phyloP scores from a whole-genome alignment of 2,888 invertebrate species.

The Pyrochroa serraticornis region DNA sequence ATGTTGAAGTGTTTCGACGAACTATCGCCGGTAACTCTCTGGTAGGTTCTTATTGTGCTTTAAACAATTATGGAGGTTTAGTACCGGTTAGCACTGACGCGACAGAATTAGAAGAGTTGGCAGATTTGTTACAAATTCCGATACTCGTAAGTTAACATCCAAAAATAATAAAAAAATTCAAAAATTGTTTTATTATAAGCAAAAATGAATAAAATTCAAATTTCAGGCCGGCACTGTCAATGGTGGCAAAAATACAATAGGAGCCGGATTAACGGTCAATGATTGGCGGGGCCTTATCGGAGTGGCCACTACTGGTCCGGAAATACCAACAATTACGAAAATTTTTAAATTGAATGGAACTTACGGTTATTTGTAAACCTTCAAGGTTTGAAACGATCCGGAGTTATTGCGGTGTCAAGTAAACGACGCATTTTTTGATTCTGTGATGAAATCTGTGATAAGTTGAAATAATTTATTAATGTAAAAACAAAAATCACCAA shows the following conservation, averaged over 20 bases:
- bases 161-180: neutral
- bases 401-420: no score
- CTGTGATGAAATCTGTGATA: no score
- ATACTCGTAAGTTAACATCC: constrained; percentile 70
- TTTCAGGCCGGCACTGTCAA: constrained; percentile 92
- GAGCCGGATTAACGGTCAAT: constrained; percentile 94
- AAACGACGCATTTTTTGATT: no score
- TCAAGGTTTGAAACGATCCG: no score
- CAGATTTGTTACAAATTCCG: constrained; percentile 94
- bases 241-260: constrained; percentile 93
- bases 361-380: no score
- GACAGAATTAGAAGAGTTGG: constrained; percentile 94
- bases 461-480: no score
- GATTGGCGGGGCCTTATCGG: constrained; percentile 60
- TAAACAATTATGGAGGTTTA: constrained; percentile 95
- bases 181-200: constrained; percentile 4
- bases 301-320: no score
- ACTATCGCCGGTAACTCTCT: constrained; percentile 93
- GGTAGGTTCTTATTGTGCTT: constrained; percentile 92
- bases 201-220: neutral
- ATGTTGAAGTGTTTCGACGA: constrained; percentile 96
- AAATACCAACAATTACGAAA: no score
- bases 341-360: no score
- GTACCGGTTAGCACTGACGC: constrained; percentile 94
- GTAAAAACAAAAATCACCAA: no score